A percentile compares a stretch with the other conserved stretches of the same genome.
These are phyloP conservation scores for Parelbella ahira DNA, from an alignment of 2,888 invertebrate genomes.

Conservation along the genomic window DNA sequence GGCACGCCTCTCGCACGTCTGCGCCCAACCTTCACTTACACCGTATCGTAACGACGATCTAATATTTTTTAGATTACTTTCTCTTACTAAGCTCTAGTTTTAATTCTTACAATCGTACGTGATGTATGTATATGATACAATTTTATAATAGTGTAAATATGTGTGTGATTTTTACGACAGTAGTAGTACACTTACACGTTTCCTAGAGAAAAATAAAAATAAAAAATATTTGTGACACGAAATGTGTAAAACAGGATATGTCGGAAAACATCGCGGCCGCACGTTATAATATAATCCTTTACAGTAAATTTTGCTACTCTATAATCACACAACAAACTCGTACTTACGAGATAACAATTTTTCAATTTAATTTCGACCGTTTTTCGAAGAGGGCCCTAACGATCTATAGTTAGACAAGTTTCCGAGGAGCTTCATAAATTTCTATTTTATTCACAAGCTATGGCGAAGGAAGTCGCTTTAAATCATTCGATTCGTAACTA, in stretches of 20 bases:
- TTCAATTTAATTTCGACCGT: no score
- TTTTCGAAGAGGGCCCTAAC: no score
- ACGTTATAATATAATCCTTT: conserved; percentile 13
- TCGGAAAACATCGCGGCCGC: conserved; percentile 26
- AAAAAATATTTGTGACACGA: conserved; percentile 37
- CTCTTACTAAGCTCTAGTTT: conserved; percentile 79
- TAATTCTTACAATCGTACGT: conserved; percentile 67
- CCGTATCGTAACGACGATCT: conserved; percentile 62
- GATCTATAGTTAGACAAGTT: no score
- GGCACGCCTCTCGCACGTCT: no score
- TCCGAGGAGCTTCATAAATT: conserved; percentile 1
- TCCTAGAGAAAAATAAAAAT: conserved; percentile 52
- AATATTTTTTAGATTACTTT: conserved; percentile 63
- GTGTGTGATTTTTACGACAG: conserved; percentile 60
- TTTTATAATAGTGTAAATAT: conserved; percentile 78
- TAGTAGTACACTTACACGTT: no score
- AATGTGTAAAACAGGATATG: conserved; percentile 47
- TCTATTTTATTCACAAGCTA: no score
- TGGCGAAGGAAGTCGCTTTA: no score
- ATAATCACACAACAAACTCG: conserved; percentile 22
- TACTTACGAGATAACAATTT: conserved; percentile 9
- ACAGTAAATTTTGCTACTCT: conserved; percentile 19
- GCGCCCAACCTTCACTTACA: no score
- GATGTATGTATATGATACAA: conserved; percentile 76
- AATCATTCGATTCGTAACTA: background rate